Evolutionary conservation across 1,140 invertebrate genomes (phyloP), one percentile per base, ranked within the genome.

Genomic region (Hermetia illucens): DNA sequence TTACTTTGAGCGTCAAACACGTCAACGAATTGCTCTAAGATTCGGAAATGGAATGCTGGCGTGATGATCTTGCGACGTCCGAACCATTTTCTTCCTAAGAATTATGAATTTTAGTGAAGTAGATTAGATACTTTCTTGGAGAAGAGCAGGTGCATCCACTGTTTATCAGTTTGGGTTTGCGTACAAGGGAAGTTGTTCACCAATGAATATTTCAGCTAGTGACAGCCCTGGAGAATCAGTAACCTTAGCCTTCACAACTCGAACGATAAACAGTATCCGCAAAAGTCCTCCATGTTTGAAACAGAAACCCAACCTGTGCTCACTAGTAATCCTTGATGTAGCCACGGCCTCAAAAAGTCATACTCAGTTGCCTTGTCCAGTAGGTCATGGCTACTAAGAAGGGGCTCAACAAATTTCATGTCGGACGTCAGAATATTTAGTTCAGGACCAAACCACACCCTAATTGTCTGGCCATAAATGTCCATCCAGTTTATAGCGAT

Each of bases 11-110:
- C 66, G 44, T 82, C 77, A 55, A 91, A 87, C 3, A 69, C 52
- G 53, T 64, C 49, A 45, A 68, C 53, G 70, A 89, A 92, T 47
- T 78, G 70, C 34, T 88, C 76, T 3, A 92, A 60, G 36, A 90
- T 84, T 49, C 78, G 77, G 50, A 88, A 89, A 58, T 91, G 87
- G 53, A 93, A 93, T 0, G 85, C 77, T 6, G 88, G 87, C 2
- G 83, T 82, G 6, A 93, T 62, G 34, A 90, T 67, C 60, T 83
- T 87, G 15, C 88, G 65, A n/a, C 82, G 64, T 12, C 64, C 61
- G 32, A 72, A 70, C 89, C 89, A 93, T 53, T 84, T 83, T 13
- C 55, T 46, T 22, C 70, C 70, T 62, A n/a, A n/a, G n/a, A n/a
- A n/a, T n/a, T n/a, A n/a, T n/a, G n/a, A n/a, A n/a, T n/a, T n/a